Evolutionary conservation across 2,888 invertebrate genomes (phyloP).

Genomic region (Archips crataeganus): DNA sequence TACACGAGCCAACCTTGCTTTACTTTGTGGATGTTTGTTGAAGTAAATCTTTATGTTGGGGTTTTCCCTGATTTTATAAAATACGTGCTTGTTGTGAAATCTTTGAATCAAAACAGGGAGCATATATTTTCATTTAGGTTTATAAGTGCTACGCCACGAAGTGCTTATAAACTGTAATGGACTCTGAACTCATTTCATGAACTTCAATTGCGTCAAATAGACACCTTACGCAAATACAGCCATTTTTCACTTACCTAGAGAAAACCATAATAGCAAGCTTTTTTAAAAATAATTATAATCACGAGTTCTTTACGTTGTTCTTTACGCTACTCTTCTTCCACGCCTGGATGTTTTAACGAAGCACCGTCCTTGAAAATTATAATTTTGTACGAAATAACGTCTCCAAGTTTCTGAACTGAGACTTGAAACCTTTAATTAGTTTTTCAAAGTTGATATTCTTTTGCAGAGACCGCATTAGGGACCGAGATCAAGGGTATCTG

Average conservation of each 20-base stretch:
- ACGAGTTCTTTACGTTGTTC: background rate
- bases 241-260: background rate
- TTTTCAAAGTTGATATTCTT: slow-evolving; percentile 44
- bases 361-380: slow-evolving; percentile 1
- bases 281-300: background rate
- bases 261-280: background rate
- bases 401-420: slow-evolving; percentile 9
- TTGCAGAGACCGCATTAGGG: slow-evolving; percentile 72
- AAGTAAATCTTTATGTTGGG: background rate
- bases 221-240: background rate
- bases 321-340: background rate
- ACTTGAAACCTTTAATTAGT: slow-evolving; percentile 43
- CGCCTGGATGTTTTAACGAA: background rate
- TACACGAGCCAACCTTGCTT: background rate
- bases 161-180: background rate
- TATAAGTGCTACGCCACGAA: background rate
- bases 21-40: background rate
- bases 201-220: no score
- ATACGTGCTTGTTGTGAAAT: background rate
- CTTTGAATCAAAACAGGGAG: background rate
- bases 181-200: background rate
- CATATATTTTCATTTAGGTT: background rate
- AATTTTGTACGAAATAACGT: slow-evolving; percentile 1
- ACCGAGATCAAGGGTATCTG: slow-evolving; percentile 88
- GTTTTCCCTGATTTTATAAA: background rate